Conservation (phyloP, 2,888 invertebrate species). For the Drosophila kanekoi region DNA sequence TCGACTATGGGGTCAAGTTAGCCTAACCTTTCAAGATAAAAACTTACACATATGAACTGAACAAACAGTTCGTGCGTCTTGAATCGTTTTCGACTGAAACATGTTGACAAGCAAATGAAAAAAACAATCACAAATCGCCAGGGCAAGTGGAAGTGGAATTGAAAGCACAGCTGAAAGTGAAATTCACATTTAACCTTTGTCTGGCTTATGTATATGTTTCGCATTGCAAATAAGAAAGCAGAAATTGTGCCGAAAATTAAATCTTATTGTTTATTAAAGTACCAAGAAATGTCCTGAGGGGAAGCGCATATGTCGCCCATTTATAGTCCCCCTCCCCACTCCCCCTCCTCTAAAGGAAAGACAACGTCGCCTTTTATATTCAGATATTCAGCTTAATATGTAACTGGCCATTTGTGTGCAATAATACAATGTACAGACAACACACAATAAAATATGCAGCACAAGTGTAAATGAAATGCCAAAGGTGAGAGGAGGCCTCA, state of each 20-base stretch:
- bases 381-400: conserved; percentile 46
- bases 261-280: conserved; percentile 65
- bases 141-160: neutral
- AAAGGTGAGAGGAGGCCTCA: conserved; percentile 44
- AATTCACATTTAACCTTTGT: neutral
- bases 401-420: conserved; percentile 75
- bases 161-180: neutral
- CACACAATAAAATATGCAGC: conserved; percentile 73
- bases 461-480: conserved; percentile 77
- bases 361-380: conserved; percentile 22
- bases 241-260: conserved; percentile 50
- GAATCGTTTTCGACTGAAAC: no score
- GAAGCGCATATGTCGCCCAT: conserved; percentile 33
- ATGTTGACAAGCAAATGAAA: no score
- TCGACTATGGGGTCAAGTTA: no score
- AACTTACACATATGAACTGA: no score
- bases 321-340: neutral
- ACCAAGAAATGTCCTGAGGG: conserved; percentile 31
- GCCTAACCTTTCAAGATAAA: no score
- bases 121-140: neutral
- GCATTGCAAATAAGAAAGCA: conserved; percentile 41
- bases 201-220: conserved; percentile 3
- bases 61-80: no score
- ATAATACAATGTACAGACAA: conserved; percentile 55
- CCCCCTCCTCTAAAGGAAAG: no score